A percentile compares a stretch with the other conserved stretches of the same genome.
phyloP scores from a whole-genome alignment of 2,888 invertebrate species.

The Cheilosia impressa region DNA sequence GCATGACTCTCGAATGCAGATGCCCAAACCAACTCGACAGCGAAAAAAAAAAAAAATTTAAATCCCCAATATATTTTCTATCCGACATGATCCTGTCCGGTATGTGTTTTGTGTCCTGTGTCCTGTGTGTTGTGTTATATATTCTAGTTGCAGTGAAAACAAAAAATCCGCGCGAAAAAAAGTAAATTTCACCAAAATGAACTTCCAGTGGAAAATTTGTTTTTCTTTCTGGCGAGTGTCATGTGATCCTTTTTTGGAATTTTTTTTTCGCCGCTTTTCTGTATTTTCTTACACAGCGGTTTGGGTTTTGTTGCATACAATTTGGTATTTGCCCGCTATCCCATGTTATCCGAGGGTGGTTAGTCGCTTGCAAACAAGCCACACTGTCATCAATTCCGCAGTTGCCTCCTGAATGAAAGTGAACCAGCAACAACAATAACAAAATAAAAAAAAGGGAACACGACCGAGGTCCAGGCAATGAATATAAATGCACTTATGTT shows the following conservation, averaged over 20 bases:
- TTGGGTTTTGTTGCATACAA: slow-evolving; percentile 36
- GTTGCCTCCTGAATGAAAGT: slow-evolving; percentile 37
- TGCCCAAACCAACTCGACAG: slow-evolving; percentile 8
- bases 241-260: slow-evolving; percentile 53
- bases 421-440: not conserved
- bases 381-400: slow-evolving; percentile 73
- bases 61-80: slow-evolving; percentile 74
- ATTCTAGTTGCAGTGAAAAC: slow-evolving; percentile 35
- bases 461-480: slow-evolving; percentile 50
- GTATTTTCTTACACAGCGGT: slow-evolving; percentile 37
- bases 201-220: slow-evolving; percentile 58
- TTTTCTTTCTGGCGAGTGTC: slow-evolving; percentile 57
- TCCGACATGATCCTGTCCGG: slow-evolving; percentile 74
- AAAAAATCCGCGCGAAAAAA: slow-evolving; percentile 43
- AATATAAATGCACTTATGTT: slow-evolving; percentile 66
- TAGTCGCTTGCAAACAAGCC: slow-evolving; percentile 69
- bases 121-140: slow-evolving; percentile 38
- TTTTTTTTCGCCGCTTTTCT: slow-evolving; percentile 21
- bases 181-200: slow-evolving; percentile 58
- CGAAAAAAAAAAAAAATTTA: slow-evolving; percentile 40
- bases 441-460: slow-evolving; percentile 12
- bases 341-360: slow-evolving; percentile 24
- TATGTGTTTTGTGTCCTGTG: slow-evolving; percentile 58
- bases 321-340: not conserved
- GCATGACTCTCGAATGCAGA: slow-evolving; percentile 51